Evolutionary conservation across 2,888 invertebrate genomes (phyloP).

Genomic region (Pinctada fucata): DNA sequence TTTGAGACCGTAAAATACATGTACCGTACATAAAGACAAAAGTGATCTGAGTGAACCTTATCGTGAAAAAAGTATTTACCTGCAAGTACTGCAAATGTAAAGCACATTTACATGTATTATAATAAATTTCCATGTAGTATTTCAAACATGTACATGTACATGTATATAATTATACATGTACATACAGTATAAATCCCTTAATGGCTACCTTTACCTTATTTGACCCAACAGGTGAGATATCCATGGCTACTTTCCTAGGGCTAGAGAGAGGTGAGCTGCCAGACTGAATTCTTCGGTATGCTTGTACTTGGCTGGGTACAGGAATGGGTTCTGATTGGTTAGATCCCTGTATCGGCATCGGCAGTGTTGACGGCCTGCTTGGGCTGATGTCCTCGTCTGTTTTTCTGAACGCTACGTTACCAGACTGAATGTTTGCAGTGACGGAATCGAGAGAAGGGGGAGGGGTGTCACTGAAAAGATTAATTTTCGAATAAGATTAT

Average conservation of each 20-base stretch:
- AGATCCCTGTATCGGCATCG: slow-evolving; percentile 50
- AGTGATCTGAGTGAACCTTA: no score
- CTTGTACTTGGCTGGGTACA: slow-evolving; percentile 83
- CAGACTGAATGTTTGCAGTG: slow-evolving; percentile 52
- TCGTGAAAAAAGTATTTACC: no score
- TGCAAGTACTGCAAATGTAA: no score
- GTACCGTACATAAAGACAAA: no score
- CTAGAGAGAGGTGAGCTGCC: slow-evolving; percentile 55
- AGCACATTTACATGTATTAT: no score
- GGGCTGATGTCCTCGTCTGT: slow-evolving; percentile 49
- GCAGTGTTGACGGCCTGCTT: slow-evolving; percentile 61
- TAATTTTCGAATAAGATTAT: background rate
- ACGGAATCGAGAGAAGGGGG: slow-evolving; percentile 51
- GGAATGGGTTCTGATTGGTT: slow-evolving; percentile 84
- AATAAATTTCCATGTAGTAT: no score
- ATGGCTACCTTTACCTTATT: slow-evolving; percentile 17
- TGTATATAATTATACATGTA: no score
- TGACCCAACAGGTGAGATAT: slow-evolving; percentile 30
- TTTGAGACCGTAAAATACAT: no score
- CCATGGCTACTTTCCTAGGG: slow-evolving; percentile 32
- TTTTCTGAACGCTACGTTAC: slow-evolving; percentile 60
- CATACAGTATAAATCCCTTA: no score
- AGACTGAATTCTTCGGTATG: slow-evolving; percentile 78
- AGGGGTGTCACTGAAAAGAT: slow-evolving; percentile 42
- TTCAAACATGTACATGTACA: no score